phyloP scores from a whole-genome alignment of 1,140 invertebrate genomes.

The Heliothis virescens region DNA sequence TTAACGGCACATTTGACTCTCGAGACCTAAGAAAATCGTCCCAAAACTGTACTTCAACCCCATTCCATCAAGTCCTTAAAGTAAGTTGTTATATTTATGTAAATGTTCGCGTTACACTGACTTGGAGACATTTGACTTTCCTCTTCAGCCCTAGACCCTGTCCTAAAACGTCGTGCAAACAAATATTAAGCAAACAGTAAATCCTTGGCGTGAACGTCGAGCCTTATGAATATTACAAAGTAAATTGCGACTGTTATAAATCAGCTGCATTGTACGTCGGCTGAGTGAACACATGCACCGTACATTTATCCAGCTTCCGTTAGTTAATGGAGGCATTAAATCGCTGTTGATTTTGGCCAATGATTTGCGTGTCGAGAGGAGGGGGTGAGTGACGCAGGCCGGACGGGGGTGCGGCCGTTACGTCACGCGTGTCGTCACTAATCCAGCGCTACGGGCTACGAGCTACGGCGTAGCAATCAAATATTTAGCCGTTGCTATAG shows the following conservation, averaged over 20 bases:
- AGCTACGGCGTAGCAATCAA: slow-evolving; percentile 53
- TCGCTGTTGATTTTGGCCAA: slow-evolving; percentile 72
- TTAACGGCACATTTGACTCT: slow-evolving; percentile 16
- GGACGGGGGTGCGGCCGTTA: slow-evolving; percentile 71
- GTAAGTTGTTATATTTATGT: slow-evolving; percentile 39
- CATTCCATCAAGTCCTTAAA: slow-evolving; percentile 34
- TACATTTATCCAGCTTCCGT: slow-evolving; percentile 46
- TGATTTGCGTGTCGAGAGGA: slow-evolving; percentile 67
- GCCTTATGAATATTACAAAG: slow-evolving; percentile 27
- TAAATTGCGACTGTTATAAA: slow-evolving; percentile 17
- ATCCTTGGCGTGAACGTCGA: neutral
- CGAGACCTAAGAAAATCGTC: slow-evolving; percentile 10
- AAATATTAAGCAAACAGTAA: slow-evolving; percentile 17
- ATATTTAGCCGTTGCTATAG: slow-evolving; percentile 12
- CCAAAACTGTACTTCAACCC: slow-evolving; percentile 23
- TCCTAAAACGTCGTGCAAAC: slow-evolving; percentile 14
- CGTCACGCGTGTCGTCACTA: slow-evolving; percentile 71
- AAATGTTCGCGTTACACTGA: slow-evolving; percentile 38
- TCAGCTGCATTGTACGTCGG: slow-evolving; percentile 17
- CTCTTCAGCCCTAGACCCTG: neutral
- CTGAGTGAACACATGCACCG: slow-evolving; percentile 33
- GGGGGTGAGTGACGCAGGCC: slow-evolving; percentile 64
- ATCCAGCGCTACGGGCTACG: slow-evolving; percentile 55
- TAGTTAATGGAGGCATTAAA: slow-evolving; percentile 47
- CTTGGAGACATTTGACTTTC: slow-evolving; percentile 20